Base-by-base conservation (phyloP, 2,113 vertebrate species). In the Chloropsis cyanopogon region DNA sequence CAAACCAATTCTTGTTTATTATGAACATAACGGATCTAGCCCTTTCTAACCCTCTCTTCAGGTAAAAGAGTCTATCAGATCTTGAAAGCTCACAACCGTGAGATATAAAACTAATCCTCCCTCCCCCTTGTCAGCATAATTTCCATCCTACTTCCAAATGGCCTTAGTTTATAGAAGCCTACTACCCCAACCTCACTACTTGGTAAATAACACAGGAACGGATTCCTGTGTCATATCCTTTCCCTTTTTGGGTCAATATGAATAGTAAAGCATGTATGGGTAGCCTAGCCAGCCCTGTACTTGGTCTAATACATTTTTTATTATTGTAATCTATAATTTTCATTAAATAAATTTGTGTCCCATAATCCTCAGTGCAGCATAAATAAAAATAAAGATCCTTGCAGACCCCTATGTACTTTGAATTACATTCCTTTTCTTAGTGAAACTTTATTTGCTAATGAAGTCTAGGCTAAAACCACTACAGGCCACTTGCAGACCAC, bases 11-110 rank as follows among this genome's bases (percentile, higher is more conserved):
- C 90, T 97, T 94, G 94, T 97, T 96, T 97, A 97, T 97, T 96
- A 94, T 95, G 96, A 97, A 96, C 90, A 94, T 92, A 98, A 95
- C 97, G 95, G 92, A 97, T 97, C 97, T 98, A 98, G 98, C 98
- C 98, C 98, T 98, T 98, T 98, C 98, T 97, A 97, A 96, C 96
- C 95, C 88, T 95, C 94, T 97, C 96, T 97, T 98, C 96, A 97
- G 95, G 97, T 97, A 96, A 97, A 97, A 95, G 96, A 96, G 90
- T 91, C 97, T 97, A 97, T 93, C 90, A 79, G 66, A 94, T 95
- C 95, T 94, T 94, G 91, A 97, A 97, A 97, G 97, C 96, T 97
- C 96, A 94, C 88, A 92, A 97, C 88, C 2, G 95, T 97, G 96
- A 97, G 97, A 97, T 96, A 98, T 77, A 97, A 98, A 98, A 97